A percentile compares a stretch with the other conserved stretches of the same genome.
Evolutionary conservation across 2,797 vertebrate genomes (phyloP).

Genomic region (Microctenopoma lineatum): DNA sequence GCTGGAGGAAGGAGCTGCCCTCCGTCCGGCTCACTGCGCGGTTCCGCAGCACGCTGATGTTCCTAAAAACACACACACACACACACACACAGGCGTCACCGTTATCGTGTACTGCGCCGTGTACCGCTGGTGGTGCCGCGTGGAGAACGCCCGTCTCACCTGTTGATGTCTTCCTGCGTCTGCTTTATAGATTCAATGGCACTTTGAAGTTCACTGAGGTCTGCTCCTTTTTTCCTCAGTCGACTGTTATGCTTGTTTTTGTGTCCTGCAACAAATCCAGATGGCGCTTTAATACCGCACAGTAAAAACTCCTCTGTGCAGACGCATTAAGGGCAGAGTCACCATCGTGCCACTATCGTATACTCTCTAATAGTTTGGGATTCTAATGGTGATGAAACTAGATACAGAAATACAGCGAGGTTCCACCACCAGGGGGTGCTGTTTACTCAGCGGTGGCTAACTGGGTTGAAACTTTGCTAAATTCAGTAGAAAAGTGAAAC

Average conservation of each 20-base stretch:
- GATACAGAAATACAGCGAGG: too few species aligned
- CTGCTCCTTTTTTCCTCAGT: constrained; percentile 91
- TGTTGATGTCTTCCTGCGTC: constrained; percentile 97
- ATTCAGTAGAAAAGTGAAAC: too few species aligned
- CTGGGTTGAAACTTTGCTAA: too few species aligned
- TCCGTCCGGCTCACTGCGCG: constrained; percentile 84
- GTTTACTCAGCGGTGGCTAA: background rate
- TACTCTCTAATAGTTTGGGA: background rate
- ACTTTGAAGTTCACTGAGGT: constrained; percentile 95
- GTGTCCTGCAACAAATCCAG: constrained; percentile 82
- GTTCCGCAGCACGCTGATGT: constrained; percentile 88
- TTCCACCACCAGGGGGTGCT: constrained; percentile 9
- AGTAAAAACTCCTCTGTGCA: too few species aligned
- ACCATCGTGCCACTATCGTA: too few species aligned
- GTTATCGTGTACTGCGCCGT: background rate
- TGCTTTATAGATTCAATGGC: constrained; percentile 95
- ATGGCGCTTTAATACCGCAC: background rate
- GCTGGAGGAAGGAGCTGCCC: constrained; percentile 88
- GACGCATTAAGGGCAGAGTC: too few species aligned
- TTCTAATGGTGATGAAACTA: background rate
- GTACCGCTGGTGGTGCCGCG: fast-evolving
- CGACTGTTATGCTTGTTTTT: constrained; percentile 90
- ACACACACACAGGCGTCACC: background rate
- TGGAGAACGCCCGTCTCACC: constrained; percentile 73
- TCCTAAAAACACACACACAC: constrained; percentile 77